These are phyloP conservation scores for Pteromalus puparum DNA, from an alignment of 1,140 invertebrate genomes.

Conservation along the genomic window DNA sequence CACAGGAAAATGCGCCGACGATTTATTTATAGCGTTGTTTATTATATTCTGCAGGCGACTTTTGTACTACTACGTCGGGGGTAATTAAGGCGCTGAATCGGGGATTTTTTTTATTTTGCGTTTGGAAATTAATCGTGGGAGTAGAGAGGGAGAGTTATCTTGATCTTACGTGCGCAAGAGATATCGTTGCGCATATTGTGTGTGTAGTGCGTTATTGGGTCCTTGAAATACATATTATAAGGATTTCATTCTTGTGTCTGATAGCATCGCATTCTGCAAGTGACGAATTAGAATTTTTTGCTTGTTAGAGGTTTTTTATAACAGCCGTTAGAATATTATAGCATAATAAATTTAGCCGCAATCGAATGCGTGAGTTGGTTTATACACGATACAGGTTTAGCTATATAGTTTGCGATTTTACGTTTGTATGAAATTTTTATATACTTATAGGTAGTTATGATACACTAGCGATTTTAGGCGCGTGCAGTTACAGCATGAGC, in stretches of 20 bases:
- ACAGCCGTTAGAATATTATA: background rate
- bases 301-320: background rate
- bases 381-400: no score
- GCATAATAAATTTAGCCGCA: background rate
- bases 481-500: no score
- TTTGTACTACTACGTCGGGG: background rate
- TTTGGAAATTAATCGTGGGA: conserved; percentile 20
- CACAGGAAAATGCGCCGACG: background rate
- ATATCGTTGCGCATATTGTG: background rate
- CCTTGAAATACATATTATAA: conserved; percentile 25
- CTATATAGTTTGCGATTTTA: no score
- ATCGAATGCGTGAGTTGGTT: no score
- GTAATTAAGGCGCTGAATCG: no score
- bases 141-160: conserved; percentile 12
- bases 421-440: background rate
- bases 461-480: no score
- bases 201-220: background rate
- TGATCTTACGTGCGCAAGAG: background rate
- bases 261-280: background rate
- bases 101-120: background rate
- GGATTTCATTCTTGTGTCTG: conserved; percentile 2
- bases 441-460: no score
- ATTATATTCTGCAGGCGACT: background rate
- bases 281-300: conserved; percentile 4
- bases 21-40: background rate